A percentile compares a stretch with the other conserved stretches of the same genome.
Evolutionary conservation across 2,113 vertebrate genomes (phyloP).

Genomic region (Hippoglossus stenolepis): DNA sequence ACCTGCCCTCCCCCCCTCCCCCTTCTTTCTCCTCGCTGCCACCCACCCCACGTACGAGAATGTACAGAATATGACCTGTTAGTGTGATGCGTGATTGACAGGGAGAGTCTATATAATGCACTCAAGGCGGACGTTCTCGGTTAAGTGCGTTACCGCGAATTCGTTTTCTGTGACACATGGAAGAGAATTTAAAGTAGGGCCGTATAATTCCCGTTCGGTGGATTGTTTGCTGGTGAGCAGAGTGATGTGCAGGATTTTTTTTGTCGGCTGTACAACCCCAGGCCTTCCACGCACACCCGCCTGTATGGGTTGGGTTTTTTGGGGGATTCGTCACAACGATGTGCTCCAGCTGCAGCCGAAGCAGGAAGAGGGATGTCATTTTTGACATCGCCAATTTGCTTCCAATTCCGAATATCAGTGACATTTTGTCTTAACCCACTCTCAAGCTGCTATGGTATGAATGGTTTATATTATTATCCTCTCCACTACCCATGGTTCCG

Average conservation of each 20-base stretch:
- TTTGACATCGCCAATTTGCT: constrained; percentile 41
- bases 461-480: constrained; percentile 49
- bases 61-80: constrained; percentile 59
- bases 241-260: constrained; percentile 23
- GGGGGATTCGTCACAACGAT: constrained; percentile 1
- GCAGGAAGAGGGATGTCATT: constrained; percentile 18
- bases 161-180: constrained; percentile 33
- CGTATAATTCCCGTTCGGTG: constrained; percentile 24
- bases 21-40: neutral
- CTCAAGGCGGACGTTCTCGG: constrained; percentile 36
- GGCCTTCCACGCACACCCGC: neutral
- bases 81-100: constrained; percentile 64
- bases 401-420: constrained; percentile 47
- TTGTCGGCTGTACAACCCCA: neutral
- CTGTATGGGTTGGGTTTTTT: constrained; percentile 21
- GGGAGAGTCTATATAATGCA: constrained; percentile 47
- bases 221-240: constrained; percentile 30
- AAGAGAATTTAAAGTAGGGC: constrained; percentile 31
- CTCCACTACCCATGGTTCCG: constrained; percentile 45
- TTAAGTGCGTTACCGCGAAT: constrained; percentile 43
- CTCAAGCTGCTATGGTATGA: constrained; percentile 44
- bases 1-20: neutral
- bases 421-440: constrained; percentile 43
- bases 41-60: constrained; percentile 51
- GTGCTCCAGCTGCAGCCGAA: constrained; percentile 37